Evolutionary conservation across 1,140 invertebrate species (phyloP).

Genomic region (Sycophila sp.): DNA sequence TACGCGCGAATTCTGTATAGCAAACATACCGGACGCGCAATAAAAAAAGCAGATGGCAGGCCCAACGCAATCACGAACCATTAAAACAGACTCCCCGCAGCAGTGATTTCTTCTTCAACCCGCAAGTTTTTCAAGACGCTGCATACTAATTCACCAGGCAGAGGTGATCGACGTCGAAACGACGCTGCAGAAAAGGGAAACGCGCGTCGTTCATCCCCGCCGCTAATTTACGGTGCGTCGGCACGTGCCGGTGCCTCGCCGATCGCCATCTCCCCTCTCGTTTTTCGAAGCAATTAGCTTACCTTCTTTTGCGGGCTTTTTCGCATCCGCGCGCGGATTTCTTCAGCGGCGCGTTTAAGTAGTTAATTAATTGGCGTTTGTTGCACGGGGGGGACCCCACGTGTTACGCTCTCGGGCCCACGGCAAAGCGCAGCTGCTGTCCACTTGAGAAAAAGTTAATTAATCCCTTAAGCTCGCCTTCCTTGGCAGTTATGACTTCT

Average conservation of each 20-base stretch:
- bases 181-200: constrained; percentile 15
- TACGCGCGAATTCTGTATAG: too few species aligned
- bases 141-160: background rate
- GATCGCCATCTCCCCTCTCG: too few species aligned
- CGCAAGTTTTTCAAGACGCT: constrained; percentile 10
- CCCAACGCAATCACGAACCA: too few species aligned
- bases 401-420: background rate
- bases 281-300: constrained; percentile 30
- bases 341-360: background rate
- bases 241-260: background rate
- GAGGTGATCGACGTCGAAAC: constrained; percentile 3
- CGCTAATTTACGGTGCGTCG: constrained; percentile 15
- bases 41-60: too few species aligned
- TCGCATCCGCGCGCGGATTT: background rate
- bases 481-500: background rate
- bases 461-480: too few species aligned
- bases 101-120: background rate
- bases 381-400: constrained; percentile 3
- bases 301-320: constrained; percentile 13
- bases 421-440: background rate
- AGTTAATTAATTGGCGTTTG: constrained; percentile 28
- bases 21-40: too few species aligned
- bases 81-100: too few species aligned
- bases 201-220: background rate
- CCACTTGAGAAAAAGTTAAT: too few species aligned